Evolutionary conservation across 1,140 invertebrate species (phyloP), one percentile per base, ranked within the genome.

Genomic region (Trachymyrmex cornetzi): DNA sequence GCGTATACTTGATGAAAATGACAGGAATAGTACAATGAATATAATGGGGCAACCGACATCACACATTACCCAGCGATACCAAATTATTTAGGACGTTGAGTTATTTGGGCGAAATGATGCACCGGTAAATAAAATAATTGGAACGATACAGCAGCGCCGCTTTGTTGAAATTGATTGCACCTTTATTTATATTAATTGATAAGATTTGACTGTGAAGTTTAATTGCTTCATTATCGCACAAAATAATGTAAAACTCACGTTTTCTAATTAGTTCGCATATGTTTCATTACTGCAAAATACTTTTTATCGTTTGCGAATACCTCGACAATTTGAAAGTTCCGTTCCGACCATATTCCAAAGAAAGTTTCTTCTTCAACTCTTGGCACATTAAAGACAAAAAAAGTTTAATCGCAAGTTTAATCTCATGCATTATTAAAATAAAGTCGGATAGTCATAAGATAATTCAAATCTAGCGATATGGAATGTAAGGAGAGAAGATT

Each of bases 381-480:
- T 50, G 48, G 24, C 34, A 44, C 64, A 24, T 89, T 82, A 77
- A 87, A 50, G 44, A 79, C n/a, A 50, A 53, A 79, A 79, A 67
- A 87, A 82, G 38, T 90, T 90, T 87, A 82, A 77, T 77, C 63
- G 75, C 30, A 53, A 87, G 34, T 63, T 77, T 81, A 80, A 87
- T 66, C 69, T 38, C 44, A 12, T 34, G 38, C 22, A 72, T 77
- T 61, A 61, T 63, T 53, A 89, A 87, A 87, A 85, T 87, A 77
- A 61, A 71, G 16, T 30, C 19, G 16, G 19, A 77, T 72, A 77
- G 67, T 11, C 27, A 30, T 48, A 48, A 30, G 30, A 75, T 48
- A 81, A 89, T 86, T 84, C 48, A 53, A 19, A 82, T 57, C 53
- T 6, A 79, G 27, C 44, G 30, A 71, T 7, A 30, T 44, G 77